A percentile compares a stretch with the other conserved stretches of the same genome.
phyloP scores from a whole-genome alignment of 2,888 invertebrate species.

The Oligia strigilis region DNA sequence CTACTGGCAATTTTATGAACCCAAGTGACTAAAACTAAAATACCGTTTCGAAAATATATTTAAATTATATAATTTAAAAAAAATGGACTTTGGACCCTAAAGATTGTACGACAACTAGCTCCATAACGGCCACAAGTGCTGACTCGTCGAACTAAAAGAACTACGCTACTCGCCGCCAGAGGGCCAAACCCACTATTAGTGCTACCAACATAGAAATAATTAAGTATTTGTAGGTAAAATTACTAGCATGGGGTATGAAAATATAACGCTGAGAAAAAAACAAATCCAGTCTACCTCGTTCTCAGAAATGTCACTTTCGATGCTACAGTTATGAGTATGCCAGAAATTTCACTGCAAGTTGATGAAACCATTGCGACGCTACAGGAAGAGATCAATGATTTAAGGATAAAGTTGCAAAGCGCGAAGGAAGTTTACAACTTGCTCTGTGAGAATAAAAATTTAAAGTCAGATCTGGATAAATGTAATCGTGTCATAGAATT shows the following conservation, averaged over 20 bases:
- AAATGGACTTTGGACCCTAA: neutral
- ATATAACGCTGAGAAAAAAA: neutral
- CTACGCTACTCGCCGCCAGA: slow-evolving; percentile 1
- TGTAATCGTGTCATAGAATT: slow-evolving; percentile 4
- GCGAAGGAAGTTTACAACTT: neutral
- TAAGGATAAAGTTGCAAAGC: neutral
- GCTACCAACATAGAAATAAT: neutral
- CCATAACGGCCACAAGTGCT: too few species aligned
- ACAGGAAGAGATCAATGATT: too few species aligned
- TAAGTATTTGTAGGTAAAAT: neutral
- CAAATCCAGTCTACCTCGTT: neutral
- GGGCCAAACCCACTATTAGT: neutral
- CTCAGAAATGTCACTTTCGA: slow-evolving; percentile 7
- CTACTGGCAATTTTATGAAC: neutral
- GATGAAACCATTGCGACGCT: neutral
- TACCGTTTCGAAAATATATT: neutral
- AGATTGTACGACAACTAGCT: too few species aligned
- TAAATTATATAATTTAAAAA: too few species aligned
- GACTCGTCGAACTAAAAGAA: too few species aligned
- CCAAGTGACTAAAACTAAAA: neutral
- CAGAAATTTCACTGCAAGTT: neutral
- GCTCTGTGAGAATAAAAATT: neutral
- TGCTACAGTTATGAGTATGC: slow-evolving; percentile 2
- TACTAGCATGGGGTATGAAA: neutral
- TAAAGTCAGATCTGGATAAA: neutral